Evolutionary conservation across 2,888 invertebrate species (phyloP), one percentile per base, ranked within the genome.

Genomic region (Drosophila tripunctata): DNA sequence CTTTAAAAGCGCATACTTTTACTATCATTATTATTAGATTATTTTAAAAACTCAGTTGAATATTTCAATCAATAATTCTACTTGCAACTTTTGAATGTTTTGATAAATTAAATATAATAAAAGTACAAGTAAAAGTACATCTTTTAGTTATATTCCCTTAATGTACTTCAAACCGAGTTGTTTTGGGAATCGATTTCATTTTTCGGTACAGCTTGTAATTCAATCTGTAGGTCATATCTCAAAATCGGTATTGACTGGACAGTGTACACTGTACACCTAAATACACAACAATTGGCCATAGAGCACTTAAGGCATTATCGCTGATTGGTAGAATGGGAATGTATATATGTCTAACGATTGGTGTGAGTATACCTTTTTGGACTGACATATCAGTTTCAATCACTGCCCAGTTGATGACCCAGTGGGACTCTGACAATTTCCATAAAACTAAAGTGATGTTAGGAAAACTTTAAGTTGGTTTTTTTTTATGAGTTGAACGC

Each of bases 311-410:
- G 50, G 50, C 60, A 62, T 62, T 66, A 67, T 54, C 30, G 10
- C 22, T 43, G 62, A 36, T 62, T 60, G 54, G 35, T 27, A 30
- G 19, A 54, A 12, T 30, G 41, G 15, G 47, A 17, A 21, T 67
- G 43, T 45, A 30, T 38, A 27, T 56, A 35, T 41, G 12, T 47
- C 7, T 47, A 24, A 33, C 19, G 48, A 24, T n/a, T n/a, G n/a
- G 15, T 52, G 30, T 55, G 21, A 3, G 17, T 14, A 27, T 30
- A 57, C 50, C 56, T 57, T 36, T 24, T 24, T 22, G 27, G 19
- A n/a, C n/a, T 35, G 30, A 41, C 70, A 70, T 88, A 87, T 87
- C 78, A 68, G 76, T 86, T 84, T 69, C 87, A 64, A 55, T 60
- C 69, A 60, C 24, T 66, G 74, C 44, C 33, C 31, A 24, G 24